phyloP scores from a whole-genome alignment of 2,113 vertebrate genomes.

The Laticauda laticaudata region DNA sequence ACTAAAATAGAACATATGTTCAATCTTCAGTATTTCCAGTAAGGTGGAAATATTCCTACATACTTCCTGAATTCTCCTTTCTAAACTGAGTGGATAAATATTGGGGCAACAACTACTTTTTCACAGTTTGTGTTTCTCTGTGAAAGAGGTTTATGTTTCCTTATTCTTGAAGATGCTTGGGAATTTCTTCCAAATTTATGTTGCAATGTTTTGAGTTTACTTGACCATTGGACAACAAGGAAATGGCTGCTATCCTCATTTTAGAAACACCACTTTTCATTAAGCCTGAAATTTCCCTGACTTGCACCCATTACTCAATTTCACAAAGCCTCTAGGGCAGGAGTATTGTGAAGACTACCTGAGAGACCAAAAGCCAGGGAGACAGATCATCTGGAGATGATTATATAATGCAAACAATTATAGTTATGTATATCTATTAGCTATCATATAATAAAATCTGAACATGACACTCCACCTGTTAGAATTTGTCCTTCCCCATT shows the following conservation, averaged over 20 bases:
- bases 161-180: background rate
- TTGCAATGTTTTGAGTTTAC: background rate
- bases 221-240: background rate
- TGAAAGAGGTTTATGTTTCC: background rate
- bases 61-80: background rate
- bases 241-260: background rate
- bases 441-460: background rate
- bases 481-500: background rate
- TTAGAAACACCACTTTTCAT: background rate
- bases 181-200: background rate
- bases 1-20: background rate
- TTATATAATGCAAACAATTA: background rate
- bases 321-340: background rate
- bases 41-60: background rate
- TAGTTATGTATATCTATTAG: background rate
- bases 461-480: background rate
- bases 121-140: background rate
- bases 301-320: background rate
- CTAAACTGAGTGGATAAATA: background rate
- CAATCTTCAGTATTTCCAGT: background rate
- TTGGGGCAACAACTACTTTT: background rate
- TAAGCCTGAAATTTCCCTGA: background rate
- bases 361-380: background rate
- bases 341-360: background rate
- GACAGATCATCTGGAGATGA: background rate